Base-by-base conservation (phyloP, 1,140 invertebrate genomes). In the Hylyphantes graminicola region DNA sequence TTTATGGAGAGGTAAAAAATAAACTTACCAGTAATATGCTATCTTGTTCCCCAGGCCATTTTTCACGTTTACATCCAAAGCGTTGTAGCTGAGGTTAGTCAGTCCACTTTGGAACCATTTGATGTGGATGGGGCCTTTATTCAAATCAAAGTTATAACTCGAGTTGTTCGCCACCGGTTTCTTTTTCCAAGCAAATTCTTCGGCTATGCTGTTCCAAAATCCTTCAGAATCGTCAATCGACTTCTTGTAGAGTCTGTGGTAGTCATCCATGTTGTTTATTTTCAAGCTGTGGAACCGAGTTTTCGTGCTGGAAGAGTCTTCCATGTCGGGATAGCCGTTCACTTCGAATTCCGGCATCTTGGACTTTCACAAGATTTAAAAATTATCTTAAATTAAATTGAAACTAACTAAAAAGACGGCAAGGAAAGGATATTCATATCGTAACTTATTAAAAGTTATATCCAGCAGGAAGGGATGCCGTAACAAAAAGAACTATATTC, bases 11-110 rank as follows among this genome's bases (percentile, higher is more conserved):
- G 35, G 7, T 70, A 0, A 19, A 70, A 68, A 68, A 17, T 7
- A 13, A 11, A 74, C 80, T 94, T 91, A 98, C 97, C 97, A 99
- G 88, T 96, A 97, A 91, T 94, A 99, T 7, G 97, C 97, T 61
- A 98, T 92, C 90, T 94, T 96, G 87, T 98, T 95, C 15, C 96
- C 97, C 61, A 94, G 89, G 50, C 96, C 96, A 80, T 93, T 88
- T 87, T 94, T 93, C 21, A 99, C 93, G 89, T 97, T 96, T 79
- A 94, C 93, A 89, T 99, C 98, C 65, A 99, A 90, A 12, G 96
- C 91, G 91, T 99, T 99, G 90, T 97, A 99, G 88, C 95, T 97
- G 75, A 99, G 93, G 89, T 99, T 99, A 12, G 97, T 98, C 12
- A 93, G 93, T 0, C 96, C 96, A 17, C 96, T 97, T 88, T 95